Evolutionary conservation across 2,113 vertebrate genomes (phyloP).

Genomic region (Oriolus oriolus): DNA sequence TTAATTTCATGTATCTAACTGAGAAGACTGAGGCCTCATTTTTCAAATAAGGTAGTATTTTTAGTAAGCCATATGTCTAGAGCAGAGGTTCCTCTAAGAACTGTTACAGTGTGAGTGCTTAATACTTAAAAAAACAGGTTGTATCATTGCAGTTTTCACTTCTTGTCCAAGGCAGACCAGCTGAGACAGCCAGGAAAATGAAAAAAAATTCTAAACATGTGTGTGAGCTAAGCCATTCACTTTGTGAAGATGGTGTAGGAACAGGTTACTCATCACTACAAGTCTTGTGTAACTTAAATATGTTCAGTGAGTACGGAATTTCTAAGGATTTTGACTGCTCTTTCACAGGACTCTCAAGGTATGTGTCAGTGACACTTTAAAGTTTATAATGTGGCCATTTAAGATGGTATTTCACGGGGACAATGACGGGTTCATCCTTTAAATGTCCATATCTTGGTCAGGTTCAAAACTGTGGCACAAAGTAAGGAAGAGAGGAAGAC

Average conservation of each 20-base stretch:
- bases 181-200: background rate
- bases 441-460: background rate
- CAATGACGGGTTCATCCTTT: background rate
- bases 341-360: background rate
- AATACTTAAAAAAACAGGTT: background rate
- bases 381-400: background rate
- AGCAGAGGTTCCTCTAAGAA: background rate
- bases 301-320: background rate
- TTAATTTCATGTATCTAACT: background rate
- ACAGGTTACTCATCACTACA: background rate
- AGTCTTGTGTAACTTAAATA: background rate
- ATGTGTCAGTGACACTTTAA: background rate
- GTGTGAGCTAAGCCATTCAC: background rate
- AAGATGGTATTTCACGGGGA: background rate
- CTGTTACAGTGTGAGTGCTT: background rate
- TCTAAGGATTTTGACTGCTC: background rate
- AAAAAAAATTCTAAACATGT: background rate
- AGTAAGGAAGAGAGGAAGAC: background rate
- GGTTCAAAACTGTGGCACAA: background rate
- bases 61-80: background rate
- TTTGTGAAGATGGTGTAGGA: background rate
- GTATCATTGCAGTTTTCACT: background rate
- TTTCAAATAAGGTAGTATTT: conserved; percentile 11
- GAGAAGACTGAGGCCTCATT: background rate
- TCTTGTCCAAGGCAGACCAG: background rate